A percentile compares a stretch with the other conserved stretches of the same genome.
phyloP scores from a whole-genome alignment of 2,888 invertebrate genomes.

The Drosophila putrida region DNA sequence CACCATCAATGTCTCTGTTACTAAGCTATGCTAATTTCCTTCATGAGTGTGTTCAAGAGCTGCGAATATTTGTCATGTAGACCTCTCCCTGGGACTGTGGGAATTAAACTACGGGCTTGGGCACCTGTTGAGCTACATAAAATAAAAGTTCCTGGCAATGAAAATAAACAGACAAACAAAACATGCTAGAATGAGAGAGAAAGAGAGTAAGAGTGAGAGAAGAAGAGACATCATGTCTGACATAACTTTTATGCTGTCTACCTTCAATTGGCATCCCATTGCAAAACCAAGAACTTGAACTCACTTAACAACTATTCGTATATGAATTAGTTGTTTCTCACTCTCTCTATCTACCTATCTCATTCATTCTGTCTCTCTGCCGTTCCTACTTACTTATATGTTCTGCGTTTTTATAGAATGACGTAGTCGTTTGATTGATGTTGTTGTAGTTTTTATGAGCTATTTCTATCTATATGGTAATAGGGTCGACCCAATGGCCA shows the following conservation, averaged over 20 bases:
- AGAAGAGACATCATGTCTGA: constrained; percentile 37
- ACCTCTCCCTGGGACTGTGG: constrained; percentile 16
- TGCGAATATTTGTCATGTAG: constrained; percentile 15
- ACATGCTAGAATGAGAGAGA: constrained; percentile 1
- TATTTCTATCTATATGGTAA: constrained; percentile 20
- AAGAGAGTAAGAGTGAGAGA: neutral
- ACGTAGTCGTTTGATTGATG: constrained; percentile 62
- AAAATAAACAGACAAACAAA: constrained; percentile 23
- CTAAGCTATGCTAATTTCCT: constrained; percentile 39
- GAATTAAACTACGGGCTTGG: constrained; percentile 30
- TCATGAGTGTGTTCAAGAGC: constrained; percentile 14
- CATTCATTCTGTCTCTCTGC: neutral
- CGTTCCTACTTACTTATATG: constrained; percentile 7
- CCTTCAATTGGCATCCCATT: constrained; percentile 63
- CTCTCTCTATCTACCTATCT: constrained; percentile 3
- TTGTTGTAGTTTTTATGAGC: constrained; percentile 15
- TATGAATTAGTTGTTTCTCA: constrained; percentile 18
- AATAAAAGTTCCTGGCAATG: constrained; percentile 14
- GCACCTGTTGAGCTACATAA: constrained; percentile 61
- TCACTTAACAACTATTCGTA: constrained; percentile 53
- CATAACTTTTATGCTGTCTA: constrained; percentile 60
- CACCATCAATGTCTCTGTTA: constrained; percentile 35
- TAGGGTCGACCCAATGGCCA: constrained; percentile 19
- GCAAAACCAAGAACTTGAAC: constrained; percentile 80
- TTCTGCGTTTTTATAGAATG: constrained; percentile 57